Evolutionary conservation across 2,888 invertebrate genomes (phyloP), one percentile per base, ranked within the genome.

Genomic region (Amiota communis): DNA sequence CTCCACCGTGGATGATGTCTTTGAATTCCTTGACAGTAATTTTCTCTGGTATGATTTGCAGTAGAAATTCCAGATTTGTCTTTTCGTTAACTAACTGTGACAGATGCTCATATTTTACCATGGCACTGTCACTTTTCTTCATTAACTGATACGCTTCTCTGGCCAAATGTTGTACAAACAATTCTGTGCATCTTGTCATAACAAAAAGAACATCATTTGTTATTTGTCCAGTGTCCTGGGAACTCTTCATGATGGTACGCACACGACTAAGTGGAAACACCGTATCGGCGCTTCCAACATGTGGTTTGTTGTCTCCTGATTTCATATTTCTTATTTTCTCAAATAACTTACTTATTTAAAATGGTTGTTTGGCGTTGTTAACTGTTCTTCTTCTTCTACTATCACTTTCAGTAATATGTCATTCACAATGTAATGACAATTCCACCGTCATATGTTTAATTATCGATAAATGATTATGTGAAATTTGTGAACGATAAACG

Each of bases 211-310:
- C 89, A 74, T 89, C 89, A 71, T 83, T 85, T 12, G 80, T 82
- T 2, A 89, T 87, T 36, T 83, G 81, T 0, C 88, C 89, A 0
- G 89, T 88, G 72, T 89, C 87, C 73, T 87, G 79, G 0, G 89
- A 88, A 75, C 89, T 89, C 76, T 88, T 89, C 88, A 89, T 89
- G 51, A 89, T 89, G n/a, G 88, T 88, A 3, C 86, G 83, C 36
- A 89, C 86, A 11, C 88, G 82, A 67, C 83, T 86, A 11, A 84
- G 74, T 2, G 89, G 88, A n/a, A 88, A 78, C 4, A 80, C 80
- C 12, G 86, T 83, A 11, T 87, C 88, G 0, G 77, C 76, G 20
- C 73, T 82, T 15, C 78, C 4, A 36, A 36, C 36, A 36, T 36
- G 36, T 4, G 36, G 36, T 36, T 2, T 6, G 2, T 36, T 36